Conservation (phyloP, 2,113 vertebrate species). For the Rhynchopsitta pachyrhyncha region DNA sequence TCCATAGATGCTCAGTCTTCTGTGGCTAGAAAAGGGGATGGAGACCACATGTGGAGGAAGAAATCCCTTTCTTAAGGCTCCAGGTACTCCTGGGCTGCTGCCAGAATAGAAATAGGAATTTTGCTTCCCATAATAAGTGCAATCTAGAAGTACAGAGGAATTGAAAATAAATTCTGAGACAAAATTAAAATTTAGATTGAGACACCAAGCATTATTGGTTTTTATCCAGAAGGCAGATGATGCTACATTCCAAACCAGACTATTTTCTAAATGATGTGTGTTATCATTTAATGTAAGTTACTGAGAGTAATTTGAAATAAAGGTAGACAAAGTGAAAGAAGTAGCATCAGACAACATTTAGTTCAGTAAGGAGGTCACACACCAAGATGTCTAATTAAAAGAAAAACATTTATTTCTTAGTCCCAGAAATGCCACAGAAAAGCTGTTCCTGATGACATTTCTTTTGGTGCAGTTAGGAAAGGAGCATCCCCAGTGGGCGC, state of each 20-base stretch:
- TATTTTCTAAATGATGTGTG: neutral
- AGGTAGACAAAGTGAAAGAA: neutral
- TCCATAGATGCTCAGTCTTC: neutral
- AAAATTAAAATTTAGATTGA: constrained; percentile 48
- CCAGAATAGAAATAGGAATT: constrained; percentile 17
- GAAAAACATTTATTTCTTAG: neutral
- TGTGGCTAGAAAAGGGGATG: neutral
- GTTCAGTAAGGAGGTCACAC: neutral
- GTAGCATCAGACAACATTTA: neutral
- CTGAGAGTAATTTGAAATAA: neutral
- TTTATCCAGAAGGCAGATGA: constrained; percentile 30
- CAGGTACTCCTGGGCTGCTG: neutral
- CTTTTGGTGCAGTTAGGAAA: neutral
- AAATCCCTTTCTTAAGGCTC: neutral
- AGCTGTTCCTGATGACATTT: neutral
- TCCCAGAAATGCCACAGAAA: neutral
- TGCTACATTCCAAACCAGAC: neutral
- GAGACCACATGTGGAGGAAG: neutral
- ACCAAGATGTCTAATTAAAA: neutral
- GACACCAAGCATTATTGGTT: constrained; percentile 1
- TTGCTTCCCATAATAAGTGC: neutral
- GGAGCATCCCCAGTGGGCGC: neutral
- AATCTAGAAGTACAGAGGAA: constrained; percentile 7
- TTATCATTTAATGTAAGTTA: constrained; percentile 1
- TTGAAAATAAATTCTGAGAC: constrained; percentile 37